Base-by-base conservation (phyloP, 2,888 invertebrate genomes). In the Nemotelus nigrinus region DNA sequence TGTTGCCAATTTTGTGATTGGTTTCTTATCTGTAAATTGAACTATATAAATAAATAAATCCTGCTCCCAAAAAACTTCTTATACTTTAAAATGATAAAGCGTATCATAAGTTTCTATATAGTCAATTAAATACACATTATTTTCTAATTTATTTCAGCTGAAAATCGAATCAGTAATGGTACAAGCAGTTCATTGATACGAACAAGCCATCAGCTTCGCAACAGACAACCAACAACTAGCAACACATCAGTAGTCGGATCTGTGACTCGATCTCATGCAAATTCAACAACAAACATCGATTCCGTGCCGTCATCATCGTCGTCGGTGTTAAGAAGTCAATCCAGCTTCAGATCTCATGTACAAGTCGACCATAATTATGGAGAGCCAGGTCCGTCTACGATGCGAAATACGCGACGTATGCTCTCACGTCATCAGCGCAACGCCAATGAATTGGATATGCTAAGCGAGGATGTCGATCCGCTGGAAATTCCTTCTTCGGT, bases 381-480 rank as follows among this genome's bases (percentile, higher is more conserved):
- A 39, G 85, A 84, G 75, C 83, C 85, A 7, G 85, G 85, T 3
- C 83, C 84, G 25, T 84, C 85, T 7, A 80, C 82, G 47, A 67
- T 81, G 68, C 84, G 86, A 7, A 83, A 84, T n/a, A 82, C 85
- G 5, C 83, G 87, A 2, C 85, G 85, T 10, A 83, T 85, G 8
- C 80, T 87, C 41, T 87, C 87, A 1, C 84, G 87, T 0, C 87
- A 87, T 82, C 86, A 87, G 78, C 84, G 86, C 1, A 87, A 86
- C 79, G 85, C 86, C 1, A 85, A 86, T 78, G 86, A 87, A 80
- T 81, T 86, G 75, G 87, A 87, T 79, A 68, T 80, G 64, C 78
- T 81, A 3, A 80, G 80, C 41, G 75, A 79, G 44, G 78, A 77
- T 5, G 57, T 63, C 1, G 85, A 86, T 80, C 84, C 83, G 3